Conservation (phyloP, 2,113 vertebrate species). For the Brienomyrus longianalis region DNA sequence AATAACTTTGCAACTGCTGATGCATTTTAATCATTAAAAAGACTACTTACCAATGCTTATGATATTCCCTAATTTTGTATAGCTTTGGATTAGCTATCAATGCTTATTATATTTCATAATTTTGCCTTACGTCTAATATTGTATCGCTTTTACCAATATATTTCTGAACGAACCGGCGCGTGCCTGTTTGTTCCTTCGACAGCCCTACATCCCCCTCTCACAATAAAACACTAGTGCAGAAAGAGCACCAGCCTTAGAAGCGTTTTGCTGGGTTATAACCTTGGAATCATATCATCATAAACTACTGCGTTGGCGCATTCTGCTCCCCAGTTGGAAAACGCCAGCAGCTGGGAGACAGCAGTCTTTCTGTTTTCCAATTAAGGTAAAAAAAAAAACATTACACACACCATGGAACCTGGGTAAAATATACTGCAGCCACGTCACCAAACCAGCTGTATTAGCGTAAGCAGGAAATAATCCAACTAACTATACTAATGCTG, state of each 20-base stretch:
- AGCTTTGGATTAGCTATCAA: too few relatives aligned
- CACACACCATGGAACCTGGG: not conserved
- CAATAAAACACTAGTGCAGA: not conserved
- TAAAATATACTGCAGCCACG: not conserved
- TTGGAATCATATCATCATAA: not conserved
- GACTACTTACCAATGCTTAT: too few relatives aligned
- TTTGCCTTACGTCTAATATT: too few relatives aligned
- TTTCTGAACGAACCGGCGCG: too few relatives aligned
- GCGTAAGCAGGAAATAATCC: not conserved
- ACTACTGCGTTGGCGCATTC: not conserved
- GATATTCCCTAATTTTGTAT: too few relatives aligned
- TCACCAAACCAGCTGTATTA: not conserved
- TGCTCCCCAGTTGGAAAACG: not conserved
- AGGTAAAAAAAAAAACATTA: not conserved
- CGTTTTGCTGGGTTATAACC: not conserved
- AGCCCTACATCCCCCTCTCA: too few relatives aligned
- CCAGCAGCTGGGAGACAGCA: not conserved
- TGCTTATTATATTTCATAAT: too few relatives aligned
- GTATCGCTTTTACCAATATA: too few relatives aligned
- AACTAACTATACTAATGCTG: not conserved
- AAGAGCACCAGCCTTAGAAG: not conserved
- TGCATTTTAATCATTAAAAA: too few relatives aligned
- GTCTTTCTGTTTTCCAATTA: not conserved
- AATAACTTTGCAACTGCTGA: too few relatives aligned
- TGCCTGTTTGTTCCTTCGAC: too few relatives aligned